Evolutionary conservation across 1,140 invertebrate species (phyloP).

Genomic region (Aradophagus sp.): DNA sequence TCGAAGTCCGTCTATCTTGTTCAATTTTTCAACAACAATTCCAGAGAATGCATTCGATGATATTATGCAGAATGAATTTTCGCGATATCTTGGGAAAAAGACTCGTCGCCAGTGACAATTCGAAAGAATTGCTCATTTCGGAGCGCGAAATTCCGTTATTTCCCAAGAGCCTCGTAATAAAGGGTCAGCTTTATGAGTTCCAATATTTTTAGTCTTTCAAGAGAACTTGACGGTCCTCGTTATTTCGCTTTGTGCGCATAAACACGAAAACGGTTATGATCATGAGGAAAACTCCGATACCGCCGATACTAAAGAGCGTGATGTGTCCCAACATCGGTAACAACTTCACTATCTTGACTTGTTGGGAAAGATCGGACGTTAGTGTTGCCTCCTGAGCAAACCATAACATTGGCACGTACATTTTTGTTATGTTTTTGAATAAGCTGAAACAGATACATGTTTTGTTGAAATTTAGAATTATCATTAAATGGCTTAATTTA

Average conservation of each 20-base stretch:
- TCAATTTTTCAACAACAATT: conserved; percentile 14
- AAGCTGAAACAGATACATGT: conserved; percentile 68
- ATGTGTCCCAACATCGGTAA: conserved; percentile 74
- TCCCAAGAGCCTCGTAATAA: too few species aligned
- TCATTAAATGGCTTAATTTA: too few species aligned
- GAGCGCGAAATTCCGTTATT: too few species aligned
- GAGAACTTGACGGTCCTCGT: conserved; percentile 62
- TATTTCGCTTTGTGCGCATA: conserved; percentile 49
- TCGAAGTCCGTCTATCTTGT: conserved; percentile 16
- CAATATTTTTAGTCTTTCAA: conserved; percentile 47
- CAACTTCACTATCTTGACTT: conserved; percentile 76
- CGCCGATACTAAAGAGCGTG: conserved; percentile 74
- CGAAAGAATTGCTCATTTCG: neutral
- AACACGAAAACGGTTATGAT: conserved; percentile 69
- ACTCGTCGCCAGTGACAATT: neutral
- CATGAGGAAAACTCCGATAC: conserved; percentile 73
- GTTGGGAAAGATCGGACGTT: conserved; percentile 76
- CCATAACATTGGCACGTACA: conserved; percentile 83
- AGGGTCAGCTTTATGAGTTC: too few species aligned
- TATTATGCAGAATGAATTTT: conserved; percentile 12
- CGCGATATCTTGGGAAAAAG: conserved; percentile 1
- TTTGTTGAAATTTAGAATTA: too few species aligned
- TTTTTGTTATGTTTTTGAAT: conserved; percentile 75
- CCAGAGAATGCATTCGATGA: conserved; percentile 13
- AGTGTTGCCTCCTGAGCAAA: conserved; percentile 81